phyloP scores from a whole-genome alignment of 2,113 vertebrate genomes.

The Gymnogyps californianus region DNA sequence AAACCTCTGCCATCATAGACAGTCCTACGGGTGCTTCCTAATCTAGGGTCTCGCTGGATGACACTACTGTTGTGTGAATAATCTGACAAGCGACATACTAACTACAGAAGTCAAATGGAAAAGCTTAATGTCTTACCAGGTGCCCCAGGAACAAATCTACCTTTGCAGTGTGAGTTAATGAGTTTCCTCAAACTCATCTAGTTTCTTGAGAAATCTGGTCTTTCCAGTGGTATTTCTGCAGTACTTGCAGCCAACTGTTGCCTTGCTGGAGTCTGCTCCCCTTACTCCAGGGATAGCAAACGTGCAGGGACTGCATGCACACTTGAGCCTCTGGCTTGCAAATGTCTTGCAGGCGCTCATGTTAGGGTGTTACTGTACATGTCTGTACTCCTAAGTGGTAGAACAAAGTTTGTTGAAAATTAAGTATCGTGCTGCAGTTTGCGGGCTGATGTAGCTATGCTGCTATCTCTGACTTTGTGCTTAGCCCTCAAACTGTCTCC shows the following conservation, averaged over 20 bases:
- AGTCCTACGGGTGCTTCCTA: not conserved
- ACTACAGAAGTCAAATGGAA: not conserved
- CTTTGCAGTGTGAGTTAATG: not conserved
- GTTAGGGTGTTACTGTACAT: not conserved
- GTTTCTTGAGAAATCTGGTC: not conserved
- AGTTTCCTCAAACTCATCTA: not conserved
- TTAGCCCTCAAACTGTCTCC: not conserved
- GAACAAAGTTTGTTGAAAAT: not conserved
- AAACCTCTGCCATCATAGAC: rapidly evolving
- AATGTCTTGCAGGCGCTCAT: not conserved
- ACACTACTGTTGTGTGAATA: too few relatives aligned
- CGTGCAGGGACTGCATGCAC: rapidly evolving
- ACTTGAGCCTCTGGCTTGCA: not conserved
- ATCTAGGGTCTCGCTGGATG: not conserved
- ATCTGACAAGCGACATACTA: too few relatives aligned
- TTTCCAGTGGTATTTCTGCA: not conserved
- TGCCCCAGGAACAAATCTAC: not conserved
- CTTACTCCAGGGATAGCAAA: not conserved
- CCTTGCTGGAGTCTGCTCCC: not conserved
- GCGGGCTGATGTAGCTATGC: not conserved
- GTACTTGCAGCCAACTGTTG: not conserved
- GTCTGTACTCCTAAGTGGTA: not conserved
- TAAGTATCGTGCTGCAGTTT: not conserved
- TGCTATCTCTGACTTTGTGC: not conserved
- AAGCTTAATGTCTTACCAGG: not conserved